Percentiles rank a stretch among this genome's conserved stretches.
Conservation (phyloP, 1,140 invertebrate species). For the Drosophila quadrilineata region DNA sequence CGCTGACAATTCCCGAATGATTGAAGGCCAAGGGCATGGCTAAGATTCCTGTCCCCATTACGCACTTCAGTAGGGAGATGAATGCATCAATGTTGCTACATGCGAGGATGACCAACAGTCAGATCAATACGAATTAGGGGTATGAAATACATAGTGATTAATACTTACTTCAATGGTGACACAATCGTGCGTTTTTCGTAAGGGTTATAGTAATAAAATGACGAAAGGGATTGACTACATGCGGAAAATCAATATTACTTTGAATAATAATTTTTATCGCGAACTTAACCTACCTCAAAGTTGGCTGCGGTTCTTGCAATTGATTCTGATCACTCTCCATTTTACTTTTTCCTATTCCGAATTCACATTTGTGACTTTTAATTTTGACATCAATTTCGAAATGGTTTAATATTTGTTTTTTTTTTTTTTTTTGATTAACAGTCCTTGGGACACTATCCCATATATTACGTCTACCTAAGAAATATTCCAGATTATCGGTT, state of each 20-base stretch:
- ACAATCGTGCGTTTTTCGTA: slow-evolving; percentile 58
- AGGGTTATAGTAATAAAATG: slow-evolving; percentile 54
- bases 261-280: no score
- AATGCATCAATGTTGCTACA: slow-evolving; percentile 56
- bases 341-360: neutral
- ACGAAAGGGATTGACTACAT: slow-evolving; percentile 35
- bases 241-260: neutral
- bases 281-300: slow-evolving; percentile 30
- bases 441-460: no score
- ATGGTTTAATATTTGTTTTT: slow-evolving; percentile 20
- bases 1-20: slow-evolving; percentile 39
- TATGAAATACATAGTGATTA: neutral
- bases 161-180: slow-evolving; percentile 51
- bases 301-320: neutral
- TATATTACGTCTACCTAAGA: no score
- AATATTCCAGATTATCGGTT: no score
- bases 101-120: neutral
- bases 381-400: slow-evolving; percentile 68
- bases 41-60: slow-evolving; percentile 58
- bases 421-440: no score
- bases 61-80: slow-evolving; percentile 55
- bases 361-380: slow-evolving; percentile 9
- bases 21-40: slow-evolving; percentile 58
- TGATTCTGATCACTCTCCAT: slow-evolving; percentile 7
- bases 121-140: neutral